Evolutionary conservation across 1,140 invertebrate genomes (phyloP), one percentile per base, ranked within the genome.

Genomic region (Drosophila chauvacae): DNA sequence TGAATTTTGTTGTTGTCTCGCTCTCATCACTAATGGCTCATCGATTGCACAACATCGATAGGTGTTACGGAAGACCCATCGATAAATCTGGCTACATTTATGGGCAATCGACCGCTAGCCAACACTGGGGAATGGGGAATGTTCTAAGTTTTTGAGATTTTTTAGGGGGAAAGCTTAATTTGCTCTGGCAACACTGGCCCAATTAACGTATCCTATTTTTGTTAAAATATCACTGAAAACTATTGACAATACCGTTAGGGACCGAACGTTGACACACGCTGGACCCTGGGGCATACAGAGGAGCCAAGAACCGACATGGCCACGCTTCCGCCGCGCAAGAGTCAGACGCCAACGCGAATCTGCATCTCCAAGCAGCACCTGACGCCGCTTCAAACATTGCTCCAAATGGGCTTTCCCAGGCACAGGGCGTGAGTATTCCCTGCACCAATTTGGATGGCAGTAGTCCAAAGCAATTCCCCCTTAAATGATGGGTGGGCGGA

Each of bases 381-480:
- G 71, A 95, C 95, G 55, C 96, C 96, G 26, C 93, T 97, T 69
- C 96, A 97, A 93, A 96, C 96, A 26, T 93, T 98, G 28, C 92
- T 97, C 56, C 96, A 97, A 93, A 96, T 97, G 95, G 97, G 97
- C 39, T 97, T 98, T 93, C 95, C 96, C 3, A 96, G 96, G 93
- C 95, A 97, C 76, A 94, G 97, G 94, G 96, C 96, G 97, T 97
- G 11, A 94, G 95, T 95, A 95, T 42, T 41, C 7, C 9, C 4
- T 6, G 6, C 4, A 11, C 13, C 1, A 2, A 26, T 3, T 37
- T 13, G 30, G 16, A 3, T 20, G 61, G 5, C 20, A 66, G 20
- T 7, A 18, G 20, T 2, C 20, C 7, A 20, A 14, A n/a, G 1
- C 7, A 11, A 7, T 33, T 1, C 7, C 33, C 11, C 3, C 26